Conservation (phyloP, 2,797 vertebrate species). For the Heteromormyrus szaboi region DNA sequence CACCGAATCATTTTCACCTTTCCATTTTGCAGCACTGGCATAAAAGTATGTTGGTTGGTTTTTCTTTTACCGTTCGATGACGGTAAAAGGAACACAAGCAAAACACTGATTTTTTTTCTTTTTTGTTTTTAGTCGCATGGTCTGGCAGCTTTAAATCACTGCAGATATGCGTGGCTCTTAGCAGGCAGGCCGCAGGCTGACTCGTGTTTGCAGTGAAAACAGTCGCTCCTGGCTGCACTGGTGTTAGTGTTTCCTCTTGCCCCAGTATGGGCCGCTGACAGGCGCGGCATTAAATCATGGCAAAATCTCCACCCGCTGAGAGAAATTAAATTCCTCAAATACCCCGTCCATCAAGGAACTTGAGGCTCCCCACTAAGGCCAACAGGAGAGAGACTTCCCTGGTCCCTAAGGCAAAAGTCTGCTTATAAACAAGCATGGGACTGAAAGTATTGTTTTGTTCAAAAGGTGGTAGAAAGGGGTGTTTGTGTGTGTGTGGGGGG, state of each 20-base stretch:
- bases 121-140: not conserved
- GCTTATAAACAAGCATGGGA: not conserved
- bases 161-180: not conserved
- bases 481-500: not conserved
- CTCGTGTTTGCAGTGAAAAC: not conserved
- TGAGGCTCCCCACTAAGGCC: not conserved
- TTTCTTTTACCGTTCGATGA: not conserved
- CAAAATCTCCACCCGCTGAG: not conserved
- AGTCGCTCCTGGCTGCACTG: not conserved
- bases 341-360: not conserved
- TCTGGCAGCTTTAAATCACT: not conserved
- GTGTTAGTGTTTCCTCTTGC: not conserved
- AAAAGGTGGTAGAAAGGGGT: not conserved
- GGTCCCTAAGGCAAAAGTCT: not conserved
- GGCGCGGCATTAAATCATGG: not conserved
- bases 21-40: not conserved
- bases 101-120: not conserved
- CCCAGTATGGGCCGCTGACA: not conserved
- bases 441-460: not conserved
- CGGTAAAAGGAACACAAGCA: not conserved
- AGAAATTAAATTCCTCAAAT: constrained; percentile 17
- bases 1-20: not conserved
- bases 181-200: not conserved
- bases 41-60: not conserved
- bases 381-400: not conserved